Base-by-base conservation (phyloP, 2,797 vertebrate species). In the Poliocrania exsul region DNA sequence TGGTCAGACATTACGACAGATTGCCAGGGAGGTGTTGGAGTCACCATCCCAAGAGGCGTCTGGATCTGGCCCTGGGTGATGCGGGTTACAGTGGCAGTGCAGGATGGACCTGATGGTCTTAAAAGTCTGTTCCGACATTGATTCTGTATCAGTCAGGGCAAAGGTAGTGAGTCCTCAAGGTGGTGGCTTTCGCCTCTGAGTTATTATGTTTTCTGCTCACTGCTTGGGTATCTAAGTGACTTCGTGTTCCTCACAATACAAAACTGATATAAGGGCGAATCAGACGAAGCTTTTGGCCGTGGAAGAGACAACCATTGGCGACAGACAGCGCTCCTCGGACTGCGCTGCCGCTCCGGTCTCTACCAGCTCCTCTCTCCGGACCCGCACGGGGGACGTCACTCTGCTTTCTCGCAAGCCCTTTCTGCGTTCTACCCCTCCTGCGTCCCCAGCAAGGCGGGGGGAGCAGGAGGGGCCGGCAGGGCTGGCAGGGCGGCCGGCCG, bases 61-160 rank as follows among this genome's bases (percentile, higher is more conserved):
- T 13, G 49, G 16, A 4, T 50, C 50, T 33, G 37, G 24, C 3
- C 10, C 64, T 21, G 64, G n/a, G 13, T 15, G 56, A 37, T 20
- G 50, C 4, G 31, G 5, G 31, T 42, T 10, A 15, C 37, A 31
- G 29, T 0, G 10, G 54, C 42, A 47, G 28, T 3, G n/a, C 56
- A 50, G 5, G 47, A 18, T 13, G 6, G 42, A 17, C 13, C 7
- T 37, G 15, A 31, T 3, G 35, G 15, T 21, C 49, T 38, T 38
- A n/a, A 44, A 50, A 31, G 4, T 17, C 31, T 64, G 21, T 46
- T 46, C 16, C 11, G 33, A 64, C 61, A 40, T 10, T 33, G 61
- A 51, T 38, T 51, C 44, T 29, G 3, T 11, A 2, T 18, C 0
- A 18, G 26, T 2, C 14, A 13, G 1, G 23, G 56, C 6, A 60